Percentiles rank a stretch among this genome's conserved stretches.
phyloP scores from a whole-genome alignment of 2,888 invertebrate genomes.

The Pycnomerus fuliginosus region DNA sequence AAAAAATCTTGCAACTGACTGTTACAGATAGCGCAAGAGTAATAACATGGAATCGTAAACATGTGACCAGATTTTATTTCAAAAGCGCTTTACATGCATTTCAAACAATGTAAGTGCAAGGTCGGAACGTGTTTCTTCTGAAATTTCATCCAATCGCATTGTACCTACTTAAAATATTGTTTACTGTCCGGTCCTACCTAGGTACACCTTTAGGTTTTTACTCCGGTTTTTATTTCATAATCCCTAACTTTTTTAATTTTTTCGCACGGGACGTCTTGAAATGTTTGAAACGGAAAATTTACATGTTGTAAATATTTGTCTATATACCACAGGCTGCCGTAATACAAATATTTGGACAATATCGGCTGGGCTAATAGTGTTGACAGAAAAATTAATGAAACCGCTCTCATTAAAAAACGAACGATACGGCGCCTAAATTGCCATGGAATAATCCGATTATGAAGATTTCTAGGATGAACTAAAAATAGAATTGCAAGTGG shows the following conservation, averaged over 20 bases:
- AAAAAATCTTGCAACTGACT: no score
- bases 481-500: no score
- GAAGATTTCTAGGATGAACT: no score
- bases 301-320: slow-evolving; percentile 23
- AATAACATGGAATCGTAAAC: slow-evolving; percentile 22
- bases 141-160: no score
- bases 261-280: not conserved
- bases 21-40: slow-evolving; percentile 19
- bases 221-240: not conserved
- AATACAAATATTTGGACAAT: slow-evolving; percentile 24
- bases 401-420: slow-evolving; percentile 11
- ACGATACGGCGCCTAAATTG: no score
- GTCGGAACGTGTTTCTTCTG: no score
- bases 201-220: not conserved
- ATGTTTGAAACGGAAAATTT: slow-evolving; percentile 25
- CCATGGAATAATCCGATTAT: no score
- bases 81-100: no score
- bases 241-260: not conserved
- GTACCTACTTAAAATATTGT: no score
- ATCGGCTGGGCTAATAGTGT: slow-evolving; percentile 13
- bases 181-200: not conserved
- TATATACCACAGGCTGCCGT: slow-evolving; percentile 22
- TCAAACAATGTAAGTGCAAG: no score
- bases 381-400: slow-evolving; percentile 20
- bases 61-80: slow-evolving; percentile 20